Evolutionary conservation across 37 sponge, comb jelly and placozoan species (phyloP).

Genomic region (Spongia lamella): DNA sequence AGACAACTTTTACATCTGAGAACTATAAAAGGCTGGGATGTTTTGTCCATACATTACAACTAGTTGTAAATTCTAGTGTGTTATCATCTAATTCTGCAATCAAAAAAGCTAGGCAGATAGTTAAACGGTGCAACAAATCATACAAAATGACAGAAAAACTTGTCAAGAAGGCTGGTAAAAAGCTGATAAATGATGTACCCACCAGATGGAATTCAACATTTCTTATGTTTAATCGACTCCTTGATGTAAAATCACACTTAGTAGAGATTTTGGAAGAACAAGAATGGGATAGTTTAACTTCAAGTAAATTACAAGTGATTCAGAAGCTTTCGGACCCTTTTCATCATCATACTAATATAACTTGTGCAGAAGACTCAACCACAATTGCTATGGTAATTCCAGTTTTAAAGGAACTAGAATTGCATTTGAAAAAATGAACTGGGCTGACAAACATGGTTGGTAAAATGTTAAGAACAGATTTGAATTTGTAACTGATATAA

Average conservation of each 20-base stretch:
- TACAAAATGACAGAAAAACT: slow-evolving; percentile 21
- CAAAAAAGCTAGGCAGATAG: neutral
- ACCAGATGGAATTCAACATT: slow-evolving; percentile 35
- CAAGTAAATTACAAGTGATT: too few species aligned
- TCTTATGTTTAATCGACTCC: slow-evolving; percentile 14
- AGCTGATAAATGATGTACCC: slow-evolving; percentile 10
- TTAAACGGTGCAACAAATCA: slow-evolving; percentile 15
- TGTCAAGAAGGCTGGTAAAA: neutral
- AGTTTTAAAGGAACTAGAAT: too few species aligned
- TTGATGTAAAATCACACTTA: neutral
- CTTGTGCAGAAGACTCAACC: too few species aligned
- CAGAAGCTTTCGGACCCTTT: too few species aligned
- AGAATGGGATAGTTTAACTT: too few species aligned
- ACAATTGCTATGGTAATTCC: too few species aligned
- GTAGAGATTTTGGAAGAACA: too few species aligned
- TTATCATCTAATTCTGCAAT: neutral
- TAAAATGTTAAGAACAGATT: too few species aligned
- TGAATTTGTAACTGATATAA: too few species aligned
- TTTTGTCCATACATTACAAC: slow-evolving; percentile 1
- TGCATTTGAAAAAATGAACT: too few species aligned
- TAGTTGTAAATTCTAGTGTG: neutral
- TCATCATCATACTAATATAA: too few species aligned
- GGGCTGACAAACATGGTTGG: too few species aligned
- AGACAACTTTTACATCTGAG: neutral
- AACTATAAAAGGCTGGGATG: slow-evolving; percentile 12